Base-by-base conservation (phyloP, 2,888 invertebrate species). In the Drosophila parthenogenetica region DNA sequence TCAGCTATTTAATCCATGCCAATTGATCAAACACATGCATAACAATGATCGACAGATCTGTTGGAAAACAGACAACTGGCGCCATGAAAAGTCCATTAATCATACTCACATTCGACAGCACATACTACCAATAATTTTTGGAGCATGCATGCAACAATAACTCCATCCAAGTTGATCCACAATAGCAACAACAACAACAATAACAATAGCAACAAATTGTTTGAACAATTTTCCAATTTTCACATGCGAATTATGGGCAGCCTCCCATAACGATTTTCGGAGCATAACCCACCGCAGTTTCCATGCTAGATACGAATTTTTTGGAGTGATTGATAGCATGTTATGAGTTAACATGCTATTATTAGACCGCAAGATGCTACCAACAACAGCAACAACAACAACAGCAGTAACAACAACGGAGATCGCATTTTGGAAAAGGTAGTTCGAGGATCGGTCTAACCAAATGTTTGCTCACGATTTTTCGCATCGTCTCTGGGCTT, bases 271-370 rank as follows among this genome's bases (percentile, higher is more conserved):
- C 60, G 57, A 55, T 54, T 37, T 53, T 40, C 45, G 8, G 46
- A 74, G 65, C 43, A 61, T 65, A 76, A 42, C 79, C 79, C 73
- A 76, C 66, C 84, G 50, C 79, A 86, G 48, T 57, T 48, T 65
- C 59, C 42, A 62, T 43, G 58, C 62, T 59, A 62, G 89, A 67
- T 87, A 61, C 57, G 61, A 73, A 69, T 78, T 73, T 64, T 89
- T 79, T 73, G 73, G 69, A 87, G 78, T 89, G 88, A 90, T 89
- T 89, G 89, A 90, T 90, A 81, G 89, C 85, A 90, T 90, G 87
- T 85, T 81, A 84, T 87, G 86, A 89, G 89, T 82, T 87, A 86
- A 89, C 85, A 86, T 89, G 85, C 80, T 86, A 87, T 89, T 82
- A 86, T 86, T 82, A 85, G 83, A 65, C 73, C 86, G 55, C 83